Percentiles rank a stretch among this genome's conserved stretches.
phyloP scores from a whole-genome alignment of 2,888 invertebrate genomes.

The Glaucopsyche alexis region DNA sequence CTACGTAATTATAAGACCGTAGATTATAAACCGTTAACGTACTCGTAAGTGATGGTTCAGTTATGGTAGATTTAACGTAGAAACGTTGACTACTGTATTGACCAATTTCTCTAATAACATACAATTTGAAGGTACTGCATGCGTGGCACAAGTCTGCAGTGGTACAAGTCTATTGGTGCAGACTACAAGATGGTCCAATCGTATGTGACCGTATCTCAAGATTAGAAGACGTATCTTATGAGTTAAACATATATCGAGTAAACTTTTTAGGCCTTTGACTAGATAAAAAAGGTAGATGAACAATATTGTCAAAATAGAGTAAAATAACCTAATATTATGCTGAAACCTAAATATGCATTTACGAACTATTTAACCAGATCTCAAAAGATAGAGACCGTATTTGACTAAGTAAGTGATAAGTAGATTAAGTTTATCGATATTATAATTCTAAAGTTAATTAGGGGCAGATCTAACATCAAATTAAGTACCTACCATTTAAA shows the following conservation, averaged over 20 bases:
- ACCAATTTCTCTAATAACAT: constrained; percentile 14
- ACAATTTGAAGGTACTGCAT: neutral
- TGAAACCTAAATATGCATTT: too few relatives aligned
- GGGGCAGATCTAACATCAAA: neutral
- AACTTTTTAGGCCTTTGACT: too few relatives aligned
- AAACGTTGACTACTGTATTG: constrained; percentile 21
- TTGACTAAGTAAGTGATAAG: neutral
- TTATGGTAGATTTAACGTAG: constrained; percentile 21
- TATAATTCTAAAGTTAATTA: neutral
- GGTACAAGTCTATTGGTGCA: neutral
- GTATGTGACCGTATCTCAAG: neutral
- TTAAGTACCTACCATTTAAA: neutral
- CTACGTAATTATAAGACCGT: constrained; percentile 39
- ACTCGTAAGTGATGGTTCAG: constrained; percentile 2
- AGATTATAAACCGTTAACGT: constrained; percentile 47
- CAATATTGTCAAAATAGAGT: too few relatives aligned
- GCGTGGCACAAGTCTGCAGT: neutral
- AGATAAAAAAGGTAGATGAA: too few relatives aligned
- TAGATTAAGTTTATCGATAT: neutral
- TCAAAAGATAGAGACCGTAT: neutral
- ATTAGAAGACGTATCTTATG: too few relatives aligned
- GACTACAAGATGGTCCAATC: neutral
- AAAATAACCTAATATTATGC: too few relatives aligned
- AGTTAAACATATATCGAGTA: too few relatives aligned
- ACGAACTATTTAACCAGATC: neutral